Evolutionary conservation across 2,888 invertebrate genomes (phyloP).

Genomic region (Neoascia interrupta): DNA sequence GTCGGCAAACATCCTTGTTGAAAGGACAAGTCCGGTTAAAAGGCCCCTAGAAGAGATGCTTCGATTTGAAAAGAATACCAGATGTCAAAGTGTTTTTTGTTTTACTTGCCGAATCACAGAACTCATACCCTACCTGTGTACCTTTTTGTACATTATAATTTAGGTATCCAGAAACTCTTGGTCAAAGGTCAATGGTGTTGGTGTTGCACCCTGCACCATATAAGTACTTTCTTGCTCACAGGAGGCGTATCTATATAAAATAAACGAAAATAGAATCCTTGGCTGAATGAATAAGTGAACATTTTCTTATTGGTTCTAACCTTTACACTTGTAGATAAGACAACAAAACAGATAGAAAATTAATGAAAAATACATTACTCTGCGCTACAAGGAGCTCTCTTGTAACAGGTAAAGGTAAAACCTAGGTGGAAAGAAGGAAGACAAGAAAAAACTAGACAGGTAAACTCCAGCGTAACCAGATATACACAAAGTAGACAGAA

Average conservation of each 20-base stretch:
- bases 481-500: no score
- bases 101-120: no score
- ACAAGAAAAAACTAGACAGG: no score
- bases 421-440: no score
- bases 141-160: slow-evolving; percentile 24
- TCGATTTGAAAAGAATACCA: slow-evolving; percentile 13
- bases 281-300: slow-evolving; percentile 23
- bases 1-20: slow-evolving; percentile 52
- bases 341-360: no score
- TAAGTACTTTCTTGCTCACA: slow-evolving; percentile 22
- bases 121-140: no score
- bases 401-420: no score
- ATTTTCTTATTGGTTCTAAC: slow-evolving; percentile 15
- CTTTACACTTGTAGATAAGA: slow-evolving; percentile 15
- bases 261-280: slow-evolving; percentile 9
- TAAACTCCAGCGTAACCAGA: no score
- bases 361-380: no score
- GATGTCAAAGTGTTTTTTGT: slow-evolving; percentile 40
- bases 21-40: slow-evolving; percentile 20
- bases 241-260: not conserved
- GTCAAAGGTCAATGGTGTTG: slow-evolving; percentile 1
- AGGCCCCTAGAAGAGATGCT: not conserved
- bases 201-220: slow-evolving; percentile 25
- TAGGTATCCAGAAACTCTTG: not conserved
- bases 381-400: no score